Percentiles rank a stretch among this genome's conserved stretches.
These are phyloP conservation scores for Cancer borealis DNA, from an alignment of 2,888 invertebrate species.

Conservation along the genomic window DNA sequence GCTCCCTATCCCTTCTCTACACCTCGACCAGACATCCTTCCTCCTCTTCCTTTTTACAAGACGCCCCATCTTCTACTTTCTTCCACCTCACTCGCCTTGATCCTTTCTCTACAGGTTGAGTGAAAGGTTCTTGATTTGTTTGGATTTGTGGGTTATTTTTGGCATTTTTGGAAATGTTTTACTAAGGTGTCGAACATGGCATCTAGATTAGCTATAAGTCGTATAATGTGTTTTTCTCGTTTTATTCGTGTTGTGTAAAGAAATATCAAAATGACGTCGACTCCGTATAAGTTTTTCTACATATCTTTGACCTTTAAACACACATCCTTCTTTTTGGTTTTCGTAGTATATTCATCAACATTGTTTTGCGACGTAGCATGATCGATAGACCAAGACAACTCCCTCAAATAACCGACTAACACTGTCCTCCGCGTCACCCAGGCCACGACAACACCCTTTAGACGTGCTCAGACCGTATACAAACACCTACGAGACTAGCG, in stretches of 20 bases:
- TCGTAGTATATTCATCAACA: slow-evolving; percentile 9
- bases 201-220: not conserved
- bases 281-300: not conserved
- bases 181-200: not conserved
- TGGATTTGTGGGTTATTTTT: not conserved
- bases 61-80: not conserved
- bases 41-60: not conserved
- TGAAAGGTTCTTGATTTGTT: not conserved
- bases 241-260: not conserved
- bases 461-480: not conserved
- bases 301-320: not conserved
- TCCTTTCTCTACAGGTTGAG: not conserved
- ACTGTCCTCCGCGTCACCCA: not conserved
- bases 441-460: not conserved
- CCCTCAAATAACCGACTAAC: not conserved
- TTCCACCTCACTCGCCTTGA: not conserved
- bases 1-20: not conserved
- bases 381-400: not conserved
- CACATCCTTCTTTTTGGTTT: not conserved
- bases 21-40: not conserved
- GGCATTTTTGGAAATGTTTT: not conserved
- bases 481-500: not conserved
- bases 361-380: not conserved
- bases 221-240: not conserved
- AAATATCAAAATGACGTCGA: not conserved